Base-by-base conservation (phyloP, 2,113 vertebrate genomes). In the Crotalus horridus region DNA sequence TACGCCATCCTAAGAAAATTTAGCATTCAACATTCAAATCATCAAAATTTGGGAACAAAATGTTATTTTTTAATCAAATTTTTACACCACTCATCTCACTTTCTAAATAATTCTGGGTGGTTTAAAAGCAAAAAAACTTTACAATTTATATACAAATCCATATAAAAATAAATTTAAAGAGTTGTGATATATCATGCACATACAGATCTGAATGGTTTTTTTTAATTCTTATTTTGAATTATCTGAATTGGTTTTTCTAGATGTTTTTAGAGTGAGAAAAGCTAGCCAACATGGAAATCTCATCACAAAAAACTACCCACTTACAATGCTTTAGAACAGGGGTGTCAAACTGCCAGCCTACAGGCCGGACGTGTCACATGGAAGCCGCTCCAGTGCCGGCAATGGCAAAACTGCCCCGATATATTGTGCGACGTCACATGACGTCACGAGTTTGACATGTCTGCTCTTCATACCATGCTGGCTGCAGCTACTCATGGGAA, bases 401-500 rank as follows among this genome's bases (percentile, higher is more conserved):
- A 51, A 51, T 51, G 48, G 48, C 48, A 51, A 51, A 51, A 51
- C 48, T 51, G 48, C 9, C 48, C 9, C 1, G 8, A 51, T 51
- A 51, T 1, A 1, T 51, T 51, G 48, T 0, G 1, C 8, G 8
- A 51, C 8, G 1, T 51, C 48, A 51, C 8, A 1, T 51, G 8
- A 51, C 8, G 1, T 51, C 48, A 7, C 48, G 48, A 51, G 8
- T 51, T 51, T 51, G 8, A 51, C 48, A 51, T 51, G 48, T 51
- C 48, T 17, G 69, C 69, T 74, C n/a, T 81, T 69, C 29, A 39
- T 74, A 74, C 15, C n/a, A 39, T 74, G 69, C 69, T 39, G 33
- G n/a, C 15, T 39, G n/a, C 69, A 74, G 69, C 6, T 74, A 74
- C n/a, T 74, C 15, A 74, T 74, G n/a, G 69, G n/a, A 81, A 33